Evolutionary conservation across 2,113 vertebrate genomes (phyloP).

Genomic region (Hoplias malabaricus): DNA sequence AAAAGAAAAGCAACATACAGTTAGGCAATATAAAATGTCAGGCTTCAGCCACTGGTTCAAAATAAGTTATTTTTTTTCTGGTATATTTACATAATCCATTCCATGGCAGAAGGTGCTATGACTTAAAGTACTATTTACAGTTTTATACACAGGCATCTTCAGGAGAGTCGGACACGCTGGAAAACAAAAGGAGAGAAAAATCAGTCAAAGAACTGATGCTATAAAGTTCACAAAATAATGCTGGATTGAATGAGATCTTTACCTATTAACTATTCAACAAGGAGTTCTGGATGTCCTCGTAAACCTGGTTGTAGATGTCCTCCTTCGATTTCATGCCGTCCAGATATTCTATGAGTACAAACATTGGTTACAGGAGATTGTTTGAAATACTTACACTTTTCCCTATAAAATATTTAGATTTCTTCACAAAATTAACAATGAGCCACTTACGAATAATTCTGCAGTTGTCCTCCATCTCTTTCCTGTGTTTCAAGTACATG

Average conservation of each 20-base stretch:
- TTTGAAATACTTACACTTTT: background rate
- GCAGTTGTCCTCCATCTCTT: constrained; percentile 70
- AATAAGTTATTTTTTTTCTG: constrained; percentile 59
- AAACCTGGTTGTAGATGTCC: constrained; percentile 68
- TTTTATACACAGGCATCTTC: constrained; percentile 69
- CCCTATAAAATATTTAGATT: constrained; percentile 69
- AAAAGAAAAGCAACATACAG: constrained; percentile 59
- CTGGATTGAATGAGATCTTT: background rate
- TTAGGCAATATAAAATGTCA: constrained; percentile 65
- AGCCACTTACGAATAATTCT: constrained; percentile 66
- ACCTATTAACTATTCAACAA: constrained; percentile 78
- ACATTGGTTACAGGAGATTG: background rate
- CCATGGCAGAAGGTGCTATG: constrained; percentile 43
- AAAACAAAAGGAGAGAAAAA: constrained; percentile 40
- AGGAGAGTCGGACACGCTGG: constrained; percentile 52
- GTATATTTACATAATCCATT: constrained; percentile 69
- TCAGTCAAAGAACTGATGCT: background rate
- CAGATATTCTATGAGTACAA: constrained; percentile 64
- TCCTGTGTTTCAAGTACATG: constrained; percentile 77
- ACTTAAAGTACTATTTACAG: constrained; percentile 72
- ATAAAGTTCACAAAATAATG: background rate
- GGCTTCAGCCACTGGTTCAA: constrained; percentile 54
- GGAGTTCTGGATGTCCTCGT: constrained; percentile 71
- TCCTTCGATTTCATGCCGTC: constrained; percentile 73
- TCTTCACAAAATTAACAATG: background rate